Base-by-base conservation (phyloP, 1,140 invertebrate species). In the Dendrolimus kikuchii region DNA sequence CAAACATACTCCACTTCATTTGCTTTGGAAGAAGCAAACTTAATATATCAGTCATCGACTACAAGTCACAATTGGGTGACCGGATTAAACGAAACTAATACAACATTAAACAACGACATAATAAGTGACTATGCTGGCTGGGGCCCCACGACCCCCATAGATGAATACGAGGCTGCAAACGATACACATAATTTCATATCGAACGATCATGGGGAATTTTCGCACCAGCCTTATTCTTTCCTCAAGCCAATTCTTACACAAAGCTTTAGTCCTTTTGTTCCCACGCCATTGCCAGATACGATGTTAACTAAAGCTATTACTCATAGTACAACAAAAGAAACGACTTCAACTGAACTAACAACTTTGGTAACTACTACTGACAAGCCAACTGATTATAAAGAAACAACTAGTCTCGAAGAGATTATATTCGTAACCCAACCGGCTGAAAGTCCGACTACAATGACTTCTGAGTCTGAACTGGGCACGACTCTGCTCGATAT, bases 21-120 rank as follows among this genome's bases (percentile, higher is more conserved):
- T 50, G 75, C 78, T 83, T 84, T 64, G 69, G 89, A 91, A 71
- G 89, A 91, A 74, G 87, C 90, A 5, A 92, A 92, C 75, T 74
- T 92, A 7, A 88, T 91, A 56, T 92, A 91, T 62, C 90, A 92
- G 53, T 89, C 88, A 38, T 90, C 88, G 49, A 89, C 87, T 56
- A 74, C 71, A 4, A 84, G 71, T 53, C 77, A 81, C 51, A 78
- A 81, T 53, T 89, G 88, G 86, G 66, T 78, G 53, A 56, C 60
- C 39, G 63, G 74, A 50, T 52, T 50, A 5, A 85, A 86, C 66
- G 69, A 82, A 57, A 81, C 75, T 8, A 70, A 72, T 48, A 45
- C 55, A 40, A 58, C 66, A 44, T 64, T 76, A 5, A 74, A 70
- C 6, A 74, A 67, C 40, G 69, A 71, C 0, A 80, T 81, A 10